These are phyloP conservation scores for Anodontia alba DNA, from an alignment of 2,888 invertebrate genomes.

Conservation along the genomic window DNA sequence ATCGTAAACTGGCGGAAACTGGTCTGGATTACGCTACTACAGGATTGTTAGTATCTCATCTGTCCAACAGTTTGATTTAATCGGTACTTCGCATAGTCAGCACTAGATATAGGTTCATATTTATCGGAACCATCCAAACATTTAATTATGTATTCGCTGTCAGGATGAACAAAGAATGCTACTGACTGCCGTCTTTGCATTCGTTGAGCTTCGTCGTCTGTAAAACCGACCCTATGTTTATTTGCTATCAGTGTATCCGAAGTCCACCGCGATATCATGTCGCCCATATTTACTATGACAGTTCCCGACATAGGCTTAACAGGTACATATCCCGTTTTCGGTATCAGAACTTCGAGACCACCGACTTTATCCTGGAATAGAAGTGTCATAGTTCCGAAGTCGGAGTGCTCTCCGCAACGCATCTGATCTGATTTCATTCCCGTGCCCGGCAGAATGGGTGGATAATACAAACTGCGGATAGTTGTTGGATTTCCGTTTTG, in stretches of 20 bases:
- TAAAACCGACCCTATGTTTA: slow-evolving; percentile 71
- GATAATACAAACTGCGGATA: slow-evolving; percentile 37
- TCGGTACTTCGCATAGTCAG: slow-evolving; percentile 57
- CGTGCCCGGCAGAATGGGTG: slow-evolving; percentile 31
- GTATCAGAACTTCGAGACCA: slow-evolving; percentile 61
- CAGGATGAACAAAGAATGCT: slow-evolving; percentile 71
- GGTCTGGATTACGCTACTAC: too few species aligned
- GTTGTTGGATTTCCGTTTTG: slow-evolving; percentile 23
- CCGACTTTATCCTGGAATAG: slow-evolving; percentile 71
- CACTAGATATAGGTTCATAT: slow-evolving; percentile 69
- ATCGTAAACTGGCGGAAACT: too few species aligned
- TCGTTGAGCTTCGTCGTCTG: slow-evolving; percentile 48
- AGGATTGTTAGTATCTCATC: too few species aligned
- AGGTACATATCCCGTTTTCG: slow-evolving; percentile 89
- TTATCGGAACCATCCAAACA: slow-evolving; percentile 73
- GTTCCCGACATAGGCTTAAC: slow-evolving; percentile 92
- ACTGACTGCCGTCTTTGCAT: slow-evolving; percentile 60
- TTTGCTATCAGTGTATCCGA: slow-evolving; percentile 89
- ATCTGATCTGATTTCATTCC: slow-evolving; percentile 65
- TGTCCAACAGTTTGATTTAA: slow-evolving; percentile 33
- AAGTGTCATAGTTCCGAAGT: slow-evolving; percentile 68
- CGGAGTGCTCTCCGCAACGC: slow-evolving; percentile 70
- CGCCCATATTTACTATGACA: slow-evolving; percentile 91
- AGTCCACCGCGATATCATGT: slow-evolving; percentile 91
- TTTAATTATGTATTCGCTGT: slow-evolving; percentile 60